Evolutionary conservation across 1,140 invertebrate genomes (phyloP).

Genomic region (Caenorhabditis latens): DNA sequence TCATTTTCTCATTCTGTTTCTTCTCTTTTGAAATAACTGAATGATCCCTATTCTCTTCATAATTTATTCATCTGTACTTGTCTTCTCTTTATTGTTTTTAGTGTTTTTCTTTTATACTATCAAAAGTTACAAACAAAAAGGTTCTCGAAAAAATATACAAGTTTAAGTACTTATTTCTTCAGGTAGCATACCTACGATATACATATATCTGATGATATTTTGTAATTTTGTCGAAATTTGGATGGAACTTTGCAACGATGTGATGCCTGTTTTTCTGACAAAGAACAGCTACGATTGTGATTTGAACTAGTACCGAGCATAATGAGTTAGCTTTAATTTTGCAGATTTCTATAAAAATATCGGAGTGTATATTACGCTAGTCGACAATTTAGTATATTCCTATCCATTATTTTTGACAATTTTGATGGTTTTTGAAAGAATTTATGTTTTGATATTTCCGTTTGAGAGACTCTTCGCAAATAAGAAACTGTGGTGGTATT

Average conservation of each 20-base stretch:
- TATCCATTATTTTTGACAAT: not conserved
- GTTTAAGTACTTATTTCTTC: not conserved
- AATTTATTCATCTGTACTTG: not conserved
- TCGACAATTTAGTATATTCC: not conserved
- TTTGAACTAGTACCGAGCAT: not conserved
- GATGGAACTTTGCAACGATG: not conserved
- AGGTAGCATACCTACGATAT: not conserved
- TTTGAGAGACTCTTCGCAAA: not conserved
- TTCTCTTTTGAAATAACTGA: not conserved
- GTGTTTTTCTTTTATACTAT: conserved; percentile 2
- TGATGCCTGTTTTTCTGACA: not conserved
- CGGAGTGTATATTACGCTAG: not conserved
- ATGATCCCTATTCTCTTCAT: not conserved
- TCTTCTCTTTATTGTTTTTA: not conserved
- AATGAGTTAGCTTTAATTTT: not conserved
- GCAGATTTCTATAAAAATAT: not conserved
- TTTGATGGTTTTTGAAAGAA: not conserved
- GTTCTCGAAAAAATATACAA: not conserved
- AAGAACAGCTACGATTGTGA: not conserved
- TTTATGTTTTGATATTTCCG: not conserved
- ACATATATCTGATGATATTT: conserved; percentile 12
- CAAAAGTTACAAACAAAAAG: not conserved
- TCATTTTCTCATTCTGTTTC: not conserved
- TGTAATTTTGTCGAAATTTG: not conserved
- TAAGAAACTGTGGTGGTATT: not conserved